Conservation (phyloP, 2,797 vertebrate genomes). For the Falco concolor region DNA sequence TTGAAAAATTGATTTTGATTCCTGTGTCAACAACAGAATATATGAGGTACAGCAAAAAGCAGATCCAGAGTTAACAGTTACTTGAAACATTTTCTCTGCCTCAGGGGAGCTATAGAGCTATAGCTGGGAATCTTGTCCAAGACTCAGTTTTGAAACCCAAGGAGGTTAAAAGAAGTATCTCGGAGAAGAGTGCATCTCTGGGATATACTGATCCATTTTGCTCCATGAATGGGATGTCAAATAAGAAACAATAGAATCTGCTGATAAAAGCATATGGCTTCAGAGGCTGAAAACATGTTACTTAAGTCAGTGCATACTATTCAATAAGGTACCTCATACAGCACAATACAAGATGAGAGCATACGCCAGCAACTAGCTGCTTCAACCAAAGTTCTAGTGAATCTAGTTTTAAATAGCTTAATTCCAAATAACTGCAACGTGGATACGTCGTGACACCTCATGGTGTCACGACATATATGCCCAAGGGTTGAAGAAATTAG, state of each 20-base stretch:
- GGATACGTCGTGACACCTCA: not conserved
- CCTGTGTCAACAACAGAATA: not conserved
- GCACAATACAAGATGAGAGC: not conserved
- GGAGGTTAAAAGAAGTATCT: not conserved
- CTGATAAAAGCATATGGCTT: not conserved
- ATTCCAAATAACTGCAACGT: not conserved
- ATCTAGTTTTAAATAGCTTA: not conserved
- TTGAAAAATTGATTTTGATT: not conserved
- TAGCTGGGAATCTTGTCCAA: not conserved
- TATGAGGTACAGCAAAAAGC: not conserved
- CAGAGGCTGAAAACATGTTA: not conserved
- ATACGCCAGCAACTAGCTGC: not conserved
- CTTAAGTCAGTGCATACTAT: not conserved
- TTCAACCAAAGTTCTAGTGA: not conserved
- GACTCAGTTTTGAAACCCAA: not conserved
- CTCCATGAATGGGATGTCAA: not conserved
- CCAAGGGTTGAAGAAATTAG: not conserved
- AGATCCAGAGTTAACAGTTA: not conserved
- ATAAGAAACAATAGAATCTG: not conserved
- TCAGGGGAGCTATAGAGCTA: not conserved
- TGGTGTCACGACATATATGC: not conserved
- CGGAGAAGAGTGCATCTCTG: not conserved
- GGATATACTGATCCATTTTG: not conserved
- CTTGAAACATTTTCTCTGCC: not conserved
- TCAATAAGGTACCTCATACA: not conserved